A percentile compares a stretch with the other conserved stretches of the same genome.
phyloP scores from a whole-genome alignment of 2,888 invertebrate species.

The Macaria notata region DNA sequence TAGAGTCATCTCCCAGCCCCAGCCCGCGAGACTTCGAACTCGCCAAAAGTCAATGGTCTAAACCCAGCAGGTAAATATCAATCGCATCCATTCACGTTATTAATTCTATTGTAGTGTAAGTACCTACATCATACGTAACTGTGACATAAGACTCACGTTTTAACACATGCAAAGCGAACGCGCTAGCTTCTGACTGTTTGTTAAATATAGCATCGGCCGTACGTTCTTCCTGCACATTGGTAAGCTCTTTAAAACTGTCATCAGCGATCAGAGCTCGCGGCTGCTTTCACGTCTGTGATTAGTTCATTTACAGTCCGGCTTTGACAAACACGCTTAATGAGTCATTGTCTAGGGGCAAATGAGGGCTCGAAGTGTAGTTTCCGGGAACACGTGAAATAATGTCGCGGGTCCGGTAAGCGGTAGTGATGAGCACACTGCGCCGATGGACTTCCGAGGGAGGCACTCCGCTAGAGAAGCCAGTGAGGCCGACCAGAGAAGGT shows the following conservation, averaged over 20 bases:
- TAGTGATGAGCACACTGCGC: conserved; percentile 76
- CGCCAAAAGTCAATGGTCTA: conserved; percentile 69
- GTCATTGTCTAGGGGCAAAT: conserved; percentile 51
- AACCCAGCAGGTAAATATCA: conserved; percentile 71
- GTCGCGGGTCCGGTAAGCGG: conserved; percentile 52
- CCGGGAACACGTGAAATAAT: conserved; percentile 52
- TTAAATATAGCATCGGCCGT: conserved; percentile 74
- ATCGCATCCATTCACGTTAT: conserved; percentile 29
- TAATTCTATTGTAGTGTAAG: conserved; percentile 36
- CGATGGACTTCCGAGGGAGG: conserved; percentile 88
- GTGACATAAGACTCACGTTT: conserved; percentile 69
- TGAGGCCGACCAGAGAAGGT: conserved; percentile 87
- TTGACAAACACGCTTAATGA: conserved; percentile 65
- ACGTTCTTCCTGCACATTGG: conserved; percentile 74
- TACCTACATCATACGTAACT: conserved; percentile 48
- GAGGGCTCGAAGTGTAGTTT: conserved; percentile 42
- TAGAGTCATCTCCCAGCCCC: conserved; percentile 71
- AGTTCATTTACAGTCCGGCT: conserved; percentile 69
- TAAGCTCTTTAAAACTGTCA: conserved; percentile 80
- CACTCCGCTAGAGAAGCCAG: conserved; percentile 82
- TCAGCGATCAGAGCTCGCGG: conserved; percentile 77
- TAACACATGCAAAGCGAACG: conserved; percentile 75
- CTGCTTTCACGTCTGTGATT: conserved; percentile 75
- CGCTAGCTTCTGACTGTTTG: conserved; percentile 71
- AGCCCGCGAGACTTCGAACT: conserved; percentile 60